Evolutionary conservation across 2,888 invertebrate genomes (phyloP).

Genomic region (Drymonia ruficornis): DNA sequence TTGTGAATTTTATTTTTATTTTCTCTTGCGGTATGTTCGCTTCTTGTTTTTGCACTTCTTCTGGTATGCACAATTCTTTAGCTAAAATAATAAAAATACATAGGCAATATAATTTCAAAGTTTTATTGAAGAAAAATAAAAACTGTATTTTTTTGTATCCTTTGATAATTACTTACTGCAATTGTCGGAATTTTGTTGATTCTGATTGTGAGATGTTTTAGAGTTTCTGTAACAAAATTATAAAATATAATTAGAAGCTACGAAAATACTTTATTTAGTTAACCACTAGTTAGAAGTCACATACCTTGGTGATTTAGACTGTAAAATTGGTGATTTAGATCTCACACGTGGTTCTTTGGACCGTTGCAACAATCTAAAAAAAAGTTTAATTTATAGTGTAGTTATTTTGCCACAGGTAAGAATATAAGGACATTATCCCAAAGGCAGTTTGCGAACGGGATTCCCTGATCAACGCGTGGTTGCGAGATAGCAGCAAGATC

Average conservation of each 20-base stretch:
- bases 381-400: not conserved
- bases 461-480: no score
- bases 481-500: no score
- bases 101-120: no score
- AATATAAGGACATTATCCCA: no score
- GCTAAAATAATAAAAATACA: slow-evolving; percentile 25
- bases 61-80: slow-evolving; percentile 16
- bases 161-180: slow-evolving; percentile 15
- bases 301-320: slow-evolving; percentile 22
- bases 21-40: slow-evolving; percentile 28
- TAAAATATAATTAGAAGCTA: not conserved
- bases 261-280: no score
- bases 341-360: slow-evolving; percentile 13
- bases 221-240: slow-evolving; percentile 24
- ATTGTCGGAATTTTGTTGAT: slow-evolving; percentile 6
- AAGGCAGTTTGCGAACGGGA: no score
- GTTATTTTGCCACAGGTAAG: no score
- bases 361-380: slow-evolving; percentile 34
- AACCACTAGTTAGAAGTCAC: no score
- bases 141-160: no score
- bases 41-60: slow-evolving; percentile 8
- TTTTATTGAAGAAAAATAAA: no score
- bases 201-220: slow-evolving; percentile 6
- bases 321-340: slow-evolving; percentile 10
- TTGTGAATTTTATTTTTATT: slow-evolving; percentile 67